Base-by-base conservation (phyloP, 2,888 invertebrate genomes). In the Linnaemya tessellans region DNA sequence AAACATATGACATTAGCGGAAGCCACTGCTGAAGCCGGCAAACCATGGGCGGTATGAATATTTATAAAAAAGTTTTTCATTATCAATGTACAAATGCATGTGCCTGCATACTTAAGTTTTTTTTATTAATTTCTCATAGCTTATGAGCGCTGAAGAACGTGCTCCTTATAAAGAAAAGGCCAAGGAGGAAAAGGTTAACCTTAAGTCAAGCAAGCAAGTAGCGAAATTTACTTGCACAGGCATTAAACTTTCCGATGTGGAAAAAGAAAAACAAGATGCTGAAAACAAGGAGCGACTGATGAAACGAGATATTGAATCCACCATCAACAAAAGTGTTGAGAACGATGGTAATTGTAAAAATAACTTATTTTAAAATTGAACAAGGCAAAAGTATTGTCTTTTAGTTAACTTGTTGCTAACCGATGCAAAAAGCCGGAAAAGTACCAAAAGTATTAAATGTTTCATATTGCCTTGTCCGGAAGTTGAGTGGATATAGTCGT, bases 211-310 rank as follows among this genome's bases (percentile, higher is more conserved):
- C 54, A 51, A 49, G 41, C 64, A 25, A 0, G 73, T 65, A 0
- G 89, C 89, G 11, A 90, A 87, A 13, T 87, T 89, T 1, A 90
- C 91, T 13, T 90, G 89, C 35, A 87, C 87, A 0, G 92, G 92
- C 0, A 81, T 88, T 7, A 67, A 89, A 0, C 1, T 92, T 0
- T 84, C 89, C 1, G 15, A 70, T 0, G 87, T 91, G 3, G 89
- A 90, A 67, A 88, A 83, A 0, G 88, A 89, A 25, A 87, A 89
- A 13, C 58, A 46, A 1, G 89, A 90, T 0, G 79, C 80, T 0
- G 89, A 88, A 0, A 81, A 88, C 0, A 84, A 60, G 0, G 70
- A 87, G 11, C 80, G 89, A 3, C 43, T 83, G 0, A 91, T 90
- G 89, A 92, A 91, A 43, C 89, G 90, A 9, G 78, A 80, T 11